Conservation (phyloP, 2,888 invertebrate species). For the Philereme transversata region DNA sequence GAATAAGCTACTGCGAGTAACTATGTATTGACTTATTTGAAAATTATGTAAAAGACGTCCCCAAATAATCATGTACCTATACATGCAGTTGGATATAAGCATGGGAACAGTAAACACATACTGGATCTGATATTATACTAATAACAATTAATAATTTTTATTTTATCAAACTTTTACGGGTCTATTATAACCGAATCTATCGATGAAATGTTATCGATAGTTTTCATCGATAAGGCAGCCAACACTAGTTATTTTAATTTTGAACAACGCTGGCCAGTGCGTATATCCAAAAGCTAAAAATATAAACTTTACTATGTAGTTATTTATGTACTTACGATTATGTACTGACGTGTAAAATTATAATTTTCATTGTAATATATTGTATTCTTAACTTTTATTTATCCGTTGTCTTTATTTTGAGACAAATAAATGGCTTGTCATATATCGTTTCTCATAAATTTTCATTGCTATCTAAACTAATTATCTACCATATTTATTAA, state of each 20-base stretch:
- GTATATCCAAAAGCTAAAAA: slow-evolving; percentile 33
- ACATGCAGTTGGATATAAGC: slow-evolving; percentile 49
- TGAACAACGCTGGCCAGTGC: slow-evolving; percentile 26
- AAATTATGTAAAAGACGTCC: slow-evolving; percentile 53
- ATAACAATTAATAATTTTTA: slow-evolving; percentile 13
- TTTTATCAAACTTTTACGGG: slow-evolving; percentile 23
- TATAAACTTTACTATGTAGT: slow-evolving; percentile 19
- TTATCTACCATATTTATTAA: slow-evolving; percentile 59
- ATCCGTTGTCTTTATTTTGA: slow-evolving; percentile 16
- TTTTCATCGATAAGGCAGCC: slow-evolving; percentile 27
- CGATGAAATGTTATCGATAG: slow-evolving; percentile 29
- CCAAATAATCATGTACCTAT: slow-evolving; percentile 42
- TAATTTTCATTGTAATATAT: slow-evolving; percentile 16
- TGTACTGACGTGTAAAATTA: slow-evolving; percentile 21
- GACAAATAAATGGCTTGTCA: slow-evolving; percentile 31
- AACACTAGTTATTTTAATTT: slow-evolving; percentile 23
- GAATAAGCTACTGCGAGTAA: slow-evolving; percentile 61
- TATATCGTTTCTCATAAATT: slow-evolving; percentile 27
- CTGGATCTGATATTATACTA: slow-evolving; percentile 21
- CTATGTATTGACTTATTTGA: slow-evolving; percentile 54
- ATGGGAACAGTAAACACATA: slow-evolving; percentile 28
- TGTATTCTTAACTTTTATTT: slow-evolving; percentile 17
- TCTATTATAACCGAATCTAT: slow-evolving; percentile 22
- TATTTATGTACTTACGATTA: slow-evolving; percentile 13
- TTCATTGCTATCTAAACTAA: slow-evolving; percentile 39